Evolutionary conservation across 2,888 invertebrate genomes (phyloP), one percentile per base, ranked within the genome.

Genomic region (Phlogophora meticulosa): DNA sequence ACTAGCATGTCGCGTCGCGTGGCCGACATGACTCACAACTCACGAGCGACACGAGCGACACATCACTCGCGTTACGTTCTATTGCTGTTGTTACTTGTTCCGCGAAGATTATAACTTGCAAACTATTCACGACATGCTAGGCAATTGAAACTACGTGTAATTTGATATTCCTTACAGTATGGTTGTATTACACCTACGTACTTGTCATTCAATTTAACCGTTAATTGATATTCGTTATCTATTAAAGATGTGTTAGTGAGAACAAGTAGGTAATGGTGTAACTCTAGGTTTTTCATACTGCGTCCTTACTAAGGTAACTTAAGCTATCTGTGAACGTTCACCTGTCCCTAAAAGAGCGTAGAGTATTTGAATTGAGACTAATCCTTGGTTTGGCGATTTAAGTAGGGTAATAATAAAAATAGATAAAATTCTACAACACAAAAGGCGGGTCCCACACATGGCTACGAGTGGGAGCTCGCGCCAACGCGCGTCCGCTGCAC

Each of bases 11-110:
- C 57, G 51, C 22, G 28, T 28, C 28, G 28, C 22, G 52, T 40
- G 38, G 38, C n/a, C 38, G 22, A 43, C 57, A 11, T 46, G 48
- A 11, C 24, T 34, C n/a, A 22, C 43, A 11, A 28, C 28, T 11
- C 32, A 15, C 13, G 32, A 32, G 36, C 49, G 34, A 28, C 48
- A 9, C n/a, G 22, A 48, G 36, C 49, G 17, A 43, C 67, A 60
- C 45, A 71, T 68, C 64, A 65, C 59, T 53, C 17, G 40, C 49
- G 46, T 56, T 61, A 67, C 60, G 45, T 69, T 79, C 59, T 78
- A 79, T 72, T 52, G 64, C 55, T 58, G 65, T 76, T 76, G 73
- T 80, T 72, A 58, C 40, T 81, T 46, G 76, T 81, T 65, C 45
- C 49, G 24, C 24, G 43, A 28, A 76, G 51, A 69, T 76, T 71